These are phyloP conservation scores for Numenius arquata DNA, from an alignment of 2,113 vertebrate genomes.

Conservation along the genomic window DNA sequence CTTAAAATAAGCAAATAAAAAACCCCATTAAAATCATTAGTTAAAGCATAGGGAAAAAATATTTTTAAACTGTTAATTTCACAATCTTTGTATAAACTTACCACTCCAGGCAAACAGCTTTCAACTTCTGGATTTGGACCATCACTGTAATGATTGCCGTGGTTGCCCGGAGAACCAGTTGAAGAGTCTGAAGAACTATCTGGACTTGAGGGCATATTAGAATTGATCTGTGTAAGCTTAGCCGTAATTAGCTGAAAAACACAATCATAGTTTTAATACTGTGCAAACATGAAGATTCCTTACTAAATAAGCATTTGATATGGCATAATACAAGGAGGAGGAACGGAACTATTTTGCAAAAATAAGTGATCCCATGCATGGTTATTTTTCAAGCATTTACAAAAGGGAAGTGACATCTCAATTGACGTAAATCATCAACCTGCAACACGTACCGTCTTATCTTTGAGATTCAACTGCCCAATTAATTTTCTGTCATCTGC, in stretches of 20 bases:
- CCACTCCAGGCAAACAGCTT: conserved; percentile 98
- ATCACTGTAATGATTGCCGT: conserved; percentile 98
- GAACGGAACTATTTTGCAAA: neutral
- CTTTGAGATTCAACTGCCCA: conserved; percentile 97
- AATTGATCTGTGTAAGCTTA: conserved; percentile 98
- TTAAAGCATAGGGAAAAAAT: neutral
- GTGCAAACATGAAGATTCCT: neutral
- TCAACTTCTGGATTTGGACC: conserved; percentile 98
- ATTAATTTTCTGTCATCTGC: conserved; percentile 97
- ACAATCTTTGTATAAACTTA: conserved; percentile 66
- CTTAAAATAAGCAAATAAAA: conserved; percentile 70
- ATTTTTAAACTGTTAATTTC: neutral
- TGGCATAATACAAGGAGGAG: neutral
- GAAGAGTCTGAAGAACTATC: conserved; percentile 99
- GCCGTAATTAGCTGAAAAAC: conserved; percentile 93
- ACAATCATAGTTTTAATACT: neutral
- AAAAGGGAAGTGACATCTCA: neutral
- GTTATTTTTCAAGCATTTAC: neutral
- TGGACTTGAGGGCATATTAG: conserved; percentile 99
- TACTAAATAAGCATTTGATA: neutral
- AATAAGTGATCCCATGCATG: neutral
- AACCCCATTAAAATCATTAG: neutral
- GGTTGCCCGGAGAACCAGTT: conserved; percentile 97
- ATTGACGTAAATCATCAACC: neutral
- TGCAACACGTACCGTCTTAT: conserved; percentile 88